Evolutionary conservation across 2,888 invertebrate genomes (phyloP).

Genomic region (Andrena flavipes): DNA sequence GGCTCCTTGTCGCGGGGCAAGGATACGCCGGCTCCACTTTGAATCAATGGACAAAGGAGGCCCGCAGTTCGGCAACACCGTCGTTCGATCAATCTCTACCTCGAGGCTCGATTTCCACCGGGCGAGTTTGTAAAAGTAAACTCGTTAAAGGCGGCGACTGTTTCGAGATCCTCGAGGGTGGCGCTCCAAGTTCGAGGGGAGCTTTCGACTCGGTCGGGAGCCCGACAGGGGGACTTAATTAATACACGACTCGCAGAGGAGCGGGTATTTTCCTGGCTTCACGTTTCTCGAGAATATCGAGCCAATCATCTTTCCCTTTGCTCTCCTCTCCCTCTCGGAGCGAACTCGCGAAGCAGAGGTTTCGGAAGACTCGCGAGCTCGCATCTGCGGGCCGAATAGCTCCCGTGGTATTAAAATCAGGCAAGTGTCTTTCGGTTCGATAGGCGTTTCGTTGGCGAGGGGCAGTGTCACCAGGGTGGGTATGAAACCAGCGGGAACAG

Average conservation of each 20-base stretch:
- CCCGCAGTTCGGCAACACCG: constrained; percentile 18
- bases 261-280: neutral
- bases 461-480: neutral
- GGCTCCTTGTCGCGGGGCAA: constrained; percentile 50
- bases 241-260: neutral
- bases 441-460: neutral
- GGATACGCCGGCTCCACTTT: constrained; percentile 42
- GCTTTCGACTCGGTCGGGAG: neutral
- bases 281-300: constrained; percentile 3
- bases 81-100: constrained; percentile 21
- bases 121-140: constrained; percentile 4
- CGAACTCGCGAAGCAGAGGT: neutral
- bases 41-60: constrained; percentile 46
- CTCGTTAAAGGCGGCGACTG: neutral
- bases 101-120: constrained; percentile 1
- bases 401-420: neutral
- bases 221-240: constrained; percentile 11
- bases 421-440: neutral
- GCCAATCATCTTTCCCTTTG: neutral
- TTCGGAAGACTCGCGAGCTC: neutral
- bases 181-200: neutral
- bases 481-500: neutral
- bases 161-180: neutral
- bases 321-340: neutral
- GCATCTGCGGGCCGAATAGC: neutral